Conservation (phyloP, 2,797 vertebrate genomes). For the Periparus ater region DNA sequence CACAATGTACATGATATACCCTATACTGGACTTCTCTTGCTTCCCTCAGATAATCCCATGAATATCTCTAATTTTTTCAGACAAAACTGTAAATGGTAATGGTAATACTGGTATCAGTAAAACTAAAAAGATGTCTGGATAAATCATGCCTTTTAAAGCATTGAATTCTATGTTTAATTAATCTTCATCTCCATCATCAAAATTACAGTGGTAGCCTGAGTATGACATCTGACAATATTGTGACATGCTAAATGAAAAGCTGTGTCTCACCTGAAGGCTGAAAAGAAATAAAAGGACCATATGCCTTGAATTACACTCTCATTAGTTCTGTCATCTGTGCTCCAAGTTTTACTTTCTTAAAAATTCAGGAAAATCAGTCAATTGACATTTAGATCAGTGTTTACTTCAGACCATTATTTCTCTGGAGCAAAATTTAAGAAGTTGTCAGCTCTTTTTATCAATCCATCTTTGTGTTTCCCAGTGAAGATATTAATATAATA, state of each 20-base stretch:
- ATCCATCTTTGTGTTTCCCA: neutral
- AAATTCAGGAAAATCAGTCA: neutral
- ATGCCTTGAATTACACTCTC: neutral
- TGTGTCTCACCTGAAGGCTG: neutral
- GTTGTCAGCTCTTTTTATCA: neutral
- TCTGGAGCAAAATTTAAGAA: neutral
- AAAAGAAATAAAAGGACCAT: neutral
- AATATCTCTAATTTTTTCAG: neutral
- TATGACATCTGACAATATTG: fast-evolving
- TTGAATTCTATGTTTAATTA: neutral
- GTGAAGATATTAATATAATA: neutral
- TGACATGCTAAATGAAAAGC: neutral
- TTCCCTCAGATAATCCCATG: neutral
- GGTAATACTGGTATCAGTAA: neutral
- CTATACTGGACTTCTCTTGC: neutral
- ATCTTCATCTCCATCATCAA: neutral
- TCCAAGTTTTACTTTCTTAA: neutral
- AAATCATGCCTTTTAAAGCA: neutral
- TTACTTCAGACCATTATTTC: neutral
- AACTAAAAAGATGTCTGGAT: neutral
- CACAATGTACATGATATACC: neutral
- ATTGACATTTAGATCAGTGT: conserved; percentile 7
- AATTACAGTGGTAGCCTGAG: neutral
- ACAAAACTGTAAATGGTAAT: neutral
- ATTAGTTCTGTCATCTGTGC: neutral